Conservation (phyloP, 2,113 vertebrate genomes). For the Maccullochella peelii region DNA sequence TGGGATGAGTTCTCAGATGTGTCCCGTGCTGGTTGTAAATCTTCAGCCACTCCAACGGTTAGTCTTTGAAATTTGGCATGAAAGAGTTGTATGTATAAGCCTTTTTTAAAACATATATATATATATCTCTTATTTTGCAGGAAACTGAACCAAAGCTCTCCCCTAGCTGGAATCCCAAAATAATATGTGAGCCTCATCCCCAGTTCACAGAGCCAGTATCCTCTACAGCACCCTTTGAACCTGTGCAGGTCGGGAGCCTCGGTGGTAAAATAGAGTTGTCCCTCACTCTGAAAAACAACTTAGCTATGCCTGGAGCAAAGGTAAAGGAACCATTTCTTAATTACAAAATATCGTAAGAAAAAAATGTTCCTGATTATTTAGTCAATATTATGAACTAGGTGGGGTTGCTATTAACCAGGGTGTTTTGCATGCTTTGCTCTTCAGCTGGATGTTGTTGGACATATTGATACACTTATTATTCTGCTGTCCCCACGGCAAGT, state of each 20-base stretch:
- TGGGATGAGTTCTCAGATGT: slow-evolving; percentile 96
- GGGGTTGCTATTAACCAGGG: not conserved
- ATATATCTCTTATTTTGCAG: slow-evolving; percentile 74
- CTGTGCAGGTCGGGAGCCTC: slow-evolving; percentile 92
- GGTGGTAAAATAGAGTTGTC: slow-evolving; percentile 91
- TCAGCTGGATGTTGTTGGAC: slow-evolving; percentile 94
- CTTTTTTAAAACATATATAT: not conserved
- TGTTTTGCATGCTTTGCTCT: slow-evolving; percentile 45
- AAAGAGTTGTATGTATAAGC: not conserved
- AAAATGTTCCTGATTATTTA: not conserved
- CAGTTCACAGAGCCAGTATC: slow-evolving; percentile 93
- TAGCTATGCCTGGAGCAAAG: slow-evolving; percentile 94
- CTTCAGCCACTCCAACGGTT: slow-evolving; percentile 90
- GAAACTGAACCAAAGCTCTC: slow-evolving; percentile 97
- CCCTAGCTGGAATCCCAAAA: slow-evolving; percentile 99
- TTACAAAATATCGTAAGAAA: not conserved
- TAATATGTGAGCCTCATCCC: slow-evolving; percentile 95
- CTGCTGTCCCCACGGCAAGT: slow-evolving; percentile 96
- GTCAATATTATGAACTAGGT: not conserved
- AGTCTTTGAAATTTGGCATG: not conserved
- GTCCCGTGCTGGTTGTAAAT: slow-evolving; percentile 89
- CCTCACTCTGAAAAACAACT: slow-evolving; percentile 94
- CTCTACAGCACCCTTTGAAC: slow-evolving; percentile 87
- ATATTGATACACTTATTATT: slow-evolving; percentile 91
- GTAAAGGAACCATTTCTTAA: slow-evolving; percentile 65